Evolutionary conservation across 2,888 invertebrate species (phyloP).

Genomic region (Cetonia aurata): DNA sequence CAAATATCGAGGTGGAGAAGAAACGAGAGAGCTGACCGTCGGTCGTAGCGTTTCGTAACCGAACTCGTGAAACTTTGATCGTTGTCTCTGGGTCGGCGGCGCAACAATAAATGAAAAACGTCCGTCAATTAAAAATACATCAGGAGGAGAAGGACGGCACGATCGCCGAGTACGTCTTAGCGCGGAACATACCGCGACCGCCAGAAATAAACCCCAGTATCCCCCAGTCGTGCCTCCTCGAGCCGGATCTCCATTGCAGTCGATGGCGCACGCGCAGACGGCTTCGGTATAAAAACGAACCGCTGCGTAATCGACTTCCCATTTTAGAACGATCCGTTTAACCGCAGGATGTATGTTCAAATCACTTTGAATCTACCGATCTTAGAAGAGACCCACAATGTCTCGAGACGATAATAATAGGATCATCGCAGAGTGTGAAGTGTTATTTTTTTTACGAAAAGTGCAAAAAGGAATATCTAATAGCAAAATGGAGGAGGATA

Average conservation of each 20-base stretch:
- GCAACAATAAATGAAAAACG: slow-evolving; percentile 34
- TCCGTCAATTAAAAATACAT: slow-evolving; percentile 43
- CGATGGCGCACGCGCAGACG: slow-evolving; percentile 40
- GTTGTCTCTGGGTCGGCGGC: slow-evolving; percentile 22
- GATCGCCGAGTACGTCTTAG: slow-evolving; percentile 39
- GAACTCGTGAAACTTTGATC: slow-evolving; percentile 41
- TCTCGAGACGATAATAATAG: neutral
- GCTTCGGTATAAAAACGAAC: slow-evolving; percentile 26
- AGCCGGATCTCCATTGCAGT: slow-evolving; percentile 39
- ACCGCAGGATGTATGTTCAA: slow-evolving; percentile 28
- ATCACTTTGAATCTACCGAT: neutral
- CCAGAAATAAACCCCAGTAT: slow-evolving; percentile 46
- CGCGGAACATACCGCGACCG: slow-evolving; percentile 2
- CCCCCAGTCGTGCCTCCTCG: slow-evolving; percentile 41
- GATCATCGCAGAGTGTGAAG: slow-evolving; percentile 35
- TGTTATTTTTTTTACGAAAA: slow-evolving; percentile 36
- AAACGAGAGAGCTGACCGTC: neutral
- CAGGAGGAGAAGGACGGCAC: slow-evolving; percentile 14
- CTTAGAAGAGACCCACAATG: too few relatives aligned
- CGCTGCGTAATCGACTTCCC: slow-evolving; percentile 21
- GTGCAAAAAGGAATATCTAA: slow-evolving; percentile 21
- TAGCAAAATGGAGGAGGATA: slow-evolving; percentile 26
- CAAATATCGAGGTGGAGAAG: slow-evolving; percentile 3
- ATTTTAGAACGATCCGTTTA: slow-evolving; percentile 42
- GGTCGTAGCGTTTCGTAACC: slow-evolving; percentile 38